These are phyloP conservation scores for Lamproptera curius DNA, from an alignment of 2,888 invertebrate species.

Conservation along the genomic window DNA sequence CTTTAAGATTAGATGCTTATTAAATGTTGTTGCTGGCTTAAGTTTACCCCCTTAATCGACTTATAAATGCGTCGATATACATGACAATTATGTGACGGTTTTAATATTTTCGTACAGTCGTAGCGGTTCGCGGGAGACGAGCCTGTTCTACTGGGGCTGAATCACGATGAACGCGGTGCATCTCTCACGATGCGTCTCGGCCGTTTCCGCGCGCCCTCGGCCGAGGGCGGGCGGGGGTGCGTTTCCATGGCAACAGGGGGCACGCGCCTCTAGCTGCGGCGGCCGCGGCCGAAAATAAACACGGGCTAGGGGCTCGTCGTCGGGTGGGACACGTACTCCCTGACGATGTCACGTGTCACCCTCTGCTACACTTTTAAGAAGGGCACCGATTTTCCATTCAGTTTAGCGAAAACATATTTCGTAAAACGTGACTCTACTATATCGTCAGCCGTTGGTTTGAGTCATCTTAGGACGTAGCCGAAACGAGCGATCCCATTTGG, in stretches of 20 bases:
- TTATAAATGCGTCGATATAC: too few species aligned
- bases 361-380: not conserved
- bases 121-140: too few species aligned
- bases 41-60: too few species aligned
- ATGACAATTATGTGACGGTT: too few species aligned
- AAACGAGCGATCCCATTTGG: constrained; percentile 18
- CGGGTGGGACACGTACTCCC: constrained; percentile 16
- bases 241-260: constrained; percentile 62
- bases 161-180: constrained; percentile 7
- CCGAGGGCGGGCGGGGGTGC: constrained; percentile 41
- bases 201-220: constrained; percentile 42
- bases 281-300: constrained; percentile 68
- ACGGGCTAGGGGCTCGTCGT: constrained; percentile 33
- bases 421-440: too few species aligned
- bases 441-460: too few species aligned
- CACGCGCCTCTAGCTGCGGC: constrained; percentile 49
- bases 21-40: too few species aligned
- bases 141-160: too few species aligned
- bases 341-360: constrained; percentile 24
- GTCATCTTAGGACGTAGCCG: too few species aligned
- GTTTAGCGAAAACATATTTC: too few species aligned
- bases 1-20: too few species aligned
- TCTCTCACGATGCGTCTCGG: constrained; percentile 34
- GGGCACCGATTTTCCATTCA: not conserved
- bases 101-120: too few species aligned